Conservation (phyloP, 2,888 invertebrate species). For the Bembecia ichneumoniformis region DNA sequence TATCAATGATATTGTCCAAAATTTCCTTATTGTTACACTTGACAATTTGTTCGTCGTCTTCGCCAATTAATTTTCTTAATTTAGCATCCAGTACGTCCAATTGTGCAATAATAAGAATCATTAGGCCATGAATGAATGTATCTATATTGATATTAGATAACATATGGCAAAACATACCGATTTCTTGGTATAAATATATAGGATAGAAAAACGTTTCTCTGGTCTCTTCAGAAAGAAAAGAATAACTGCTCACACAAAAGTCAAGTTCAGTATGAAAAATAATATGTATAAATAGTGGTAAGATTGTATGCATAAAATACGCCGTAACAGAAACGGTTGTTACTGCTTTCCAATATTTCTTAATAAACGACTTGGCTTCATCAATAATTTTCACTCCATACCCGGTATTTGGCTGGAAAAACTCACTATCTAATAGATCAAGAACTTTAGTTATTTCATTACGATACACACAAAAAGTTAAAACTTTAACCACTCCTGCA, state of each 20-base stretch:
- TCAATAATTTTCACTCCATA: conserved; percentile 23
- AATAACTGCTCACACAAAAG: conserved; percentile 49
- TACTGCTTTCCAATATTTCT: conserved; percentile 26
- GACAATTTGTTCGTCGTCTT: not conserved
- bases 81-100: conserved; percentile 33
- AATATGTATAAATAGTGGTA: conserved; percentile 28
- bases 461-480: conserved; percentile 36
- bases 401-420: conserved; percentile 30
- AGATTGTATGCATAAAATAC: conserved; percentile 25
- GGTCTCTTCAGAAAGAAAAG: conserved; percentile 37
- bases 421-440: conserved; percentile 35
- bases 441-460: conserved; percentile 31
- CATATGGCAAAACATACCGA: conserved; percentile 49
- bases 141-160: conserved; percentile 43
- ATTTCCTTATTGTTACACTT: not conserved
- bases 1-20: not conserved
- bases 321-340: conserved; percentile 23
- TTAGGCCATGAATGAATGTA: conserved; percentile 39
- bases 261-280: conserved; percentile 25
- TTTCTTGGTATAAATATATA: conserved; percentile 39
- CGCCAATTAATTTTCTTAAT: conserved; percentile 10
- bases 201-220: conserved; percentile 29
- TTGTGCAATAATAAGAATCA: conserved; percentile 34
- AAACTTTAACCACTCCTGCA: conserved; percentile 27
- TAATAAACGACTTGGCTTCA: conserved; percentile 23